phyloP scores from a whole-genome alignment of 1,140 invertebrate species.

The Conus betulinus region DNA sequence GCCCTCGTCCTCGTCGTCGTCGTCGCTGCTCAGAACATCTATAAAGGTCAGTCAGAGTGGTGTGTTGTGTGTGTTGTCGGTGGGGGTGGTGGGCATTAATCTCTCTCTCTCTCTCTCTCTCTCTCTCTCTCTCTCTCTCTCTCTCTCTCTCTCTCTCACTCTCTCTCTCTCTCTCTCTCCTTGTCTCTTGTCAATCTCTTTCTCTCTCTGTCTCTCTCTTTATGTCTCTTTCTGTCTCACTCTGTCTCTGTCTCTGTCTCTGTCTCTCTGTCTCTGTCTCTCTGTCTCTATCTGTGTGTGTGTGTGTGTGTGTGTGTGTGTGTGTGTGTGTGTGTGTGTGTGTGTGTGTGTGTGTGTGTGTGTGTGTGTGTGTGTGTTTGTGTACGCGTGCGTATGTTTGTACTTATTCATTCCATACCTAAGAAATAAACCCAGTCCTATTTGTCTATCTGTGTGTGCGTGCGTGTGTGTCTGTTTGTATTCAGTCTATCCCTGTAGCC shows the following conservation, averaged over 20 bases:
- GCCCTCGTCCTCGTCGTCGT: slow-evolving; percentile 30
- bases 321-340: slow-evolving; percentile 13
- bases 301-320: slow-evolving; percentile 5
- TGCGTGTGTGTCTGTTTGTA: background rate
- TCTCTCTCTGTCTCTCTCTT: background rate
- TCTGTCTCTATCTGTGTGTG: too few species aligned
- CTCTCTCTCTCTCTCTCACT: background rate
- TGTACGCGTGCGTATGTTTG: too few species aligned
- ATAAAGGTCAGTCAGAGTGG: background rate
- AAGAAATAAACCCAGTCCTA: background rate
- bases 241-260: background rate
- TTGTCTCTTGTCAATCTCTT: background rate
- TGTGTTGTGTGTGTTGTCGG: background rate
- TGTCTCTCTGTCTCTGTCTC: too few species aligned
- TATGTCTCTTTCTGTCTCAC: background rate
- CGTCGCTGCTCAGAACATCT: slow-evolving; percentile 31
- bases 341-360: too few species aligned
- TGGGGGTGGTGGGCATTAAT: background rate
- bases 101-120: background rate
- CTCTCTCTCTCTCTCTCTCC: background rate
- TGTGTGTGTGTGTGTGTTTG: too few species aligned
- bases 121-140: background rate
- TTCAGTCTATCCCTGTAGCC: background rate
- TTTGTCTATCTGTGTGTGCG: background rate
- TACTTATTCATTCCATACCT: background rate